Base-by-base conservation (phyloP, 2,888 invertebrate species). In the Escarpia spicata region DNA sequence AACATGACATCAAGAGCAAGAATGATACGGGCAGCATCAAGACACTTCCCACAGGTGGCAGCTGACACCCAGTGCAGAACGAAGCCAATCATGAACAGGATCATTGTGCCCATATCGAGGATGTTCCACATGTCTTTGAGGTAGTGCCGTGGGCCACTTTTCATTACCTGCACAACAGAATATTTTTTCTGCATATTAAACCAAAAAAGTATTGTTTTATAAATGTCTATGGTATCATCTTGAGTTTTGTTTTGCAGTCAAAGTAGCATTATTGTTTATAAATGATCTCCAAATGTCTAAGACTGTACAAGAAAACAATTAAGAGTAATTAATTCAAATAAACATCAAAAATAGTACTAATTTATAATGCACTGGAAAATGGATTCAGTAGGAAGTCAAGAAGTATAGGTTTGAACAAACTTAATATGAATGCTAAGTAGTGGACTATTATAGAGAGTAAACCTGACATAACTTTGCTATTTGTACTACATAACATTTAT, bases 61-160 rank as follows among this genome's bases (percentile, higher is more conserved):
- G 52, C n/a, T 3, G 43, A 19, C 6, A 91, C 31, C 37, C 44
- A 91, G 19, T 58, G 44, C 37, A 52, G 44, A n/a, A 44, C 6
- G 31, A 45, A 52, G 26, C 91, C 91, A 9, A 91, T 26, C 19
- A 91, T n/a, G 52, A 91, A 91, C 12, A 91, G 12, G n/a, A 58
- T 19, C 91, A 91, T 91, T n/a, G 52, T 91, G 19, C n/a, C 12
- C 31, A 91, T 44, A n/a, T 91, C 91, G 2, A 91, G n/a, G 37
- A 91, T 45, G 52, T 91, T 91, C 91, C 91, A 91, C 44, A 52
- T 44, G 45, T 91, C 91, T 19, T 45, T 26, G 91, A 91, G 26
- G n/a, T 91, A 91, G 75, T 95, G 95, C 26, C 93, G 93, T 8
- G 96, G 4, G 75, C 75, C 75, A 75, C 75, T 75, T 26, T n/a